Conservation (phyloP, 2,888 invertebrate genomes). For the Xestia sexstrigata region DNA sequence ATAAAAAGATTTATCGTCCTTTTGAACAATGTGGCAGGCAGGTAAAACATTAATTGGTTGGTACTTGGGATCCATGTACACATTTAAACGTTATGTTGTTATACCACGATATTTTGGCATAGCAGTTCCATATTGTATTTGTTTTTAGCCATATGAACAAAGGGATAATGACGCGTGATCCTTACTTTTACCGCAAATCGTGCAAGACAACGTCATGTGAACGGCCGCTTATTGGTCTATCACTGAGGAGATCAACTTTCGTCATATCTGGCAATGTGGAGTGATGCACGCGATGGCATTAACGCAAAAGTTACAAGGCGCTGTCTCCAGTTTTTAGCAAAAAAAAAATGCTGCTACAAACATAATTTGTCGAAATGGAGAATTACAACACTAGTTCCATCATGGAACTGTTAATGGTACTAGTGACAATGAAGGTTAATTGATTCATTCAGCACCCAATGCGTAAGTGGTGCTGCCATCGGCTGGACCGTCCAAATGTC, state of each 20-base stretch:
- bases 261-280: background rate
- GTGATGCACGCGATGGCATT: background rate
- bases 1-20: background rate
- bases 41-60: background rate
- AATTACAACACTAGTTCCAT: too few species aligned
- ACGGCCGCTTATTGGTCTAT: background rate
- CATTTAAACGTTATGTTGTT: background rate
- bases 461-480: background rate
- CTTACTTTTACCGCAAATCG: background rate
- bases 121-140: background rate
- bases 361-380: background rate
- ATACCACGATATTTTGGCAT: background rate
- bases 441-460: background rate
- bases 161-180: background rate
- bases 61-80: background rate
- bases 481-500: background rate
- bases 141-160: background rate
- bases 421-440: too few species aligned
- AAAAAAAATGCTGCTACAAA: background rate
- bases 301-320: background rate
- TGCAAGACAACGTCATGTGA: background rate
- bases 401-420: too few species aligned
- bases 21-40: background rate
- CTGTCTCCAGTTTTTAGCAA: background rate
- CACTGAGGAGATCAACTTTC: background rate